Evolutionary conservation across 2,888 invertebrate genomes (phyloP), one percentile per base, ranked within the genome.

Genomic region (Psylliodes chrysocephalus): DNA sequence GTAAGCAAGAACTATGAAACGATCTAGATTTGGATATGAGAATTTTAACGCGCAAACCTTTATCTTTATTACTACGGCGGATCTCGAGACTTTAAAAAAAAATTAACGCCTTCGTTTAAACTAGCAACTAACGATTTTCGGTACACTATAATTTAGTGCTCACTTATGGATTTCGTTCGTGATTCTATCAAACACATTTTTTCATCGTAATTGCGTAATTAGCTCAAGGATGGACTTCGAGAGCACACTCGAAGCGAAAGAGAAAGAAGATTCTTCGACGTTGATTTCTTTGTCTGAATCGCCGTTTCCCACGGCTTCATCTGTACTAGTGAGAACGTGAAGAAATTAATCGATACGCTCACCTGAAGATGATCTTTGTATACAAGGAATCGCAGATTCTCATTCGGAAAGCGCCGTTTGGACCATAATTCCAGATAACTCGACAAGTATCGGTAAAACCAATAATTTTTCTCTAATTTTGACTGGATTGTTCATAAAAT

Each of bases 241-340:
- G 25, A 25, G 25, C 47, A 25, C 28, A 30, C 15, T 18, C 15
- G 22, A 49, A 22, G 10, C 3, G 49, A 30, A 49, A 49, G 49
- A 49, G 4, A 42, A 18, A 17, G 18, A 71, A 69, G 71, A 69
- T 68, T 68, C 62, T 64, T 38, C 14, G 7, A 4, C n/a, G 42
- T 8, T 2, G 68, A 72, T 72, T 73, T 73, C 74, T 73, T 71
- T 70, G 70, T 70, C 60, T 66, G 70, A 66, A 54, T 66, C 56
- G 52, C 46, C 28, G 60, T 46, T 65, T 53, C 52, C 54, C 53
- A 33, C 60, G 72, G 73, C 56, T 55, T 62, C 66, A 55, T 57
- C 63, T 69, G 66, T 63, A 64, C 66, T 66, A 70, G 67, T 64
- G 56, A 40, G 66, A 67, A 63, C 57, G 54, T 30, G 38, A 60